phyloP scores from a whole-genome alignment of 2,113 vertebrate genomes.

The Orthochromis indermauri region DNA sequence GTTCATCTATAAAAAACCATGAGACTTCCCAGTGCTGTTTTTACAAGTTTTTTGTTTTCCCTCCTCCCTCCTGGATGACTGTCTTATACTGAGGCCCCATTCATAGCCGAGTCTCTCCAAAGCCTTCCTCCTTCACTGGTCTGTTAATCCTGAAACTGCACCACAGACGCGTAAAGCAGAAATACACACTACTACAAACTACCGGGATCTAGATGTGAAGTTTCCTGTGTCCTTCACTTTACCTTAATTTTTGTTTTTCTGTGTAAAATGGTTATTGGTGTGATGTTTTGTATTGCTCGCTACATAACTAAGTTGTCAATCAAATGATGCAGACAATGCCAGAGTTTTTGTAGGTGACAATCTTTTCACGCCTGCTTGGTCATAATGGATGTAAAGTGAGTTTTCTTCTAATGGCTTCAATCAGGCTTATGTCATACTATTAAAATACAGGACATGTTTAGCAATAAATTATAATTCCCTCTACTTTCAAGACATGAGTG shows the following conservation, averaged over 20 bases:
- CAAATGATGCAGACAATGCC: not conserved
- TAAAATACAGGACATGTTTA: not conserved
- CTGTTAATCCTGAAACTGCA: conserved; percentile 9
- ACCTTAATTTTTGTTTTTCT: not conserved
- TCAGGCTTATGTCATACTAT: not conserved
- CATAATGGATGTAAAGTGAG: not conserved
- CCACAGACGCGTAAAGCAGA: not conserved
- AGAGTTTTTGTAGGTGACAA: not conserved
- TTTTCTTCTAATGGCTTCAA: not conserved
- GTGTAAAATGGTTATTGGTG: not conserved
- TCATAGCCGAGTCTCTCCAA: conserved; percentile 4
- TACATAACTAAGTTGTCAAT: not conserved
- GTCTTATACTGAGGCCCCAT: not conserved
- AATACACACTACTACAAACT: not conserved
- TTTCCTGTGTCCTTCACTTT: not conserved
- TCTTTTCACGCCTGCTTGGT: not conserved
- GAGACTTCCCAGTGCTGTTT: conserved; percentile 1
- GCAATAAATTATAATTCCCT: not conserved
- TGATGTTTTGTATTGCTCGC: not conserved
- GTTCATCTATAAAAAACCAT: not conserved
- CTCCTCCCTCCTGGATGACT: not conserved
- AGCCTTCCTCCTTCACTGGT: conserved; percentile 25
- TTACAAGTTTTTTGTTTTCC: conserved; percentile 1
- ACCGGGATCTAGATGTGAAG: not conserved
- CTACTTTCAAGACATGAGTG: not conserved